These are phyloP conservation scores for Istiophorus platypterus DNA, from an alignment of 2,113 vertebrate species.

Conservation along the genomic window DNA sequence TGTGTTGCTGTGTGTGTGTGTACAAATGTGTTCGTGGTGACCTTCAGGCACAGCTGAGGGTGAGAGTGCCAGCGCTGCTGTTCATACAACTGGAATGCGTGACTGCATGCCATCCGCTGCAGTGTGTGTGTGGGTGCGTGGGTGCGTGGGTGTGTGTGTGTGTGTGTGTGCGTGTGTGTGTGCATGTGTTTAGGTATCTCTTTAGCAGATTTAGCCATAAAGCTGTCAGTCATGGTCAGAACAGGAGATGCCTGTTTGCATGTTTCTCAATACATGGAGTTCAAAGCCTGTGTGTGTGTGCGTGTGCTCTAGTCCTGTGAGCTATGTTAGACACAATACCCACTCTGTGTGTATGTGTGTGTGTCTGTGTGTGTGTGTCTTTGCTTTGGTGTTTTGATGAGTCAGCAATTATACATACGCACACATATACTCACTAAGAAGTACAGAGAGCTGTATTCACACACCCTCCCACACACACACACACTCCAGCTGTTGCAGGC, in stretches of 20 bases:
- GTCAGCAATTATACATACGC: constrained; percentile 60
- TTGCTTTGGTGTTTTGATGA: constrained; percentile 48
- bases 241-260: constrained; percentile 46
- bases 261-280: constrained; percentile 36
- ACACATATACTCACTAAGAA: constrained; percentile 3
- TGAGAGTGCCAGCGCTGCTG: constrained; percentile 40
- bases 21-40: constrained; percentile 47
- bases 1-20: constrained; percentile 13
- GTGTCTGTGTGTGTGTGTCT: constrained; percentile 28
- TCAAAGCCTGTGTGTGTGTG: constrained; percentile 32
- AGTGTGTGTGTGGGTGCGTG: constrained; percentile 47
- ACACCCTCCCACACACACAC: constrained; percentile 4
- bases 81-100: constrained; percentile 67
- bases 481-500: constrained; percentile 50
- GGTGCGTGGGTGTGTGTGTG: constrained; percentile 15
- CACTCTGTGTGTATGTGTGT: constrained; percentile 38
- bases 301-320: no score
- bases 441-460: constrained; percentile 67
- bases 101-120: constrained; percentile 50
- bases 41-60: constrained; percentile 75
- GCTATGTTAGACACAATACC: constrained; percentile 26
- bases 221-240: constrained; percentile 40
- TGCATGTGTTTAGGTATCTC: constrained; percentile 34
- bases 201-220: constrained; percentile 44
- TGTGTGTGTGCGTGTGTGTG: constrained; percentile 48